Conservation (phyloP, 2,797 vertebrate genomes). For the Phaenicophaeus curvirostris region DNA sequence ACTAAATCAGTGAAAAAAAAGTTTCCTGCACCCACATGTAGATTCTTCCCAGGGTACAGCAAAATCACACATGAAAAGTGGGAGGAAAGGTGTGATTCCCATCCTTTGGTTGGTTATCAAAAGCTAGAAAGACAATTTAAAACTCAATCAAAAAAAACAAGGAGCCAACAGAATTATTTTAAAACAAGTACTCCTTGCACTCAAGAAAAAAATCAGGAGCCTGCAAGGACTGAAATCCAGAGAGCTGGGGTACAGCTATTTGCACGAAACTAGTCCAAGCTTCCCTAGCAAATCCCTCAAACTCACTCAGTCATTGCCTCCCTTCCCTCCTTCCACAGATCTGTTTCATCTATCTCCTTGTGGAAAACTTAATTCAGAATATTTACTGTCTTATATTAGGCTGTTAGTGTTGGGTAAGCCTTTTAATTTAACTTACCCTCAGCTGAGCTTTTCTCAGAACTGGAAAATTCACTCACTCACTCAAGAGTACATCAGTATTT, state of each 20-base stretch:
- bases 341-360: not conserved
- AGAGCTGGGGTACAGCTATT: not conserved
- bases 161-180: not conserved
- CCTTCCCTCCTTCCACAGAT: not conserved
- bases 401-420: not conserved
- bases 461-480: not conserved
- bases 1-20: not conserved
- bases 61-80: not conserved
- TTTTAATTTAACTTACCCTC: not conserved
- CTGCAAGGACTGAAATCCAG: not conserved
- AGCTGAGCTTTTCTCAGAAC: not conserved
- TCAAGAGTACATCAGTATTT: not conserved
- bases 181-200: not conserved
- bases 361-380: not conserved
- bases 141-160: not conserved
- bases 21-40: not conserved
- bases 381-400: not conserved
- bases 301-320: not conserved
- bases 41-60: not conserved
- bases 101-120: not conserved
- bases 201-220: not conserved
- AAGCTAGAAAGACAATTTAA: not conserved
- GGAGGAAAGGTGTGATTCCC: not conserved
- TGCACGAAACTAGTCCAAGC: not conserved
- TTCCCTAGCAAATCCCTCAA: not conserved